Percentiles rank a stretch among this genome's conserved stretches.
Evolutionary conservation across 2,888 invertebrate species (phyloP).

Genomic region (Synergus laeviventris): DNA sequence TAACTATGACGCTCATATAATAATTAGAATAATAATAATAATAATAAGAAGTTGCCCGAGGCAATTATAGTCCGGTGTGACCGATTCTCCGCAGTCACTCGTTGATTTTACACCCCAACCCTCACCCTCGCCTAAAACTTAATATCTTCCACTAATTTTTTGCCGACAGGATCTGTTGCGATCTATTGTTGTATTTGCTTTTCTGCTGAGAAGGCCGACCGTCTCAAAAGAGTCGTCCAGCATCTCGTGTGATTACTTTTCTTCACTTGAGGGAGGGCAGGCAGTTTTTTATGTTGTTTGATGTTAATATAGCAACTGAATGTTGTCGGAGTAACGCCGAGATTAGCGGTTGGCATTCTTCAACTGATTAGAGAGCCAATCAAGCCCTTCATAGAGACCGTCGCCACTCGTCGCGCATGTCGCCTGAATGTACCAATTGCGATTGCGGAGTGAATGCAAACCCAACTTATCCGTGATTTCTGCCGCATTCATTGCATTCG

Average conservation of each 20-base stretch:
- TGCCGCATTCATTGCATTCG: constrained; percentile 99
- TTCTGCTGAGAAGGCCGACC: constrained; percentile 6
- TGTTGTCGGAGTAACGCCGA: constrained; percentile 65
- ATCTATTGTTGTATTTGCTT: constrained; percentile 1
- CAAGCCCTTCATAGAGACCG: constrained; percentile 98
- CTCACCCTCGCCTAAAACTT: constrained; percentile 42
- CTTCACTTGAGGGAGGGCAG: constrained; percentile 19
- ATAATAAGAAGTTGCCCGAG: constrained; percentile 61
- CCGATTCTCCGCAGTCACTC: constrained; percentile 55
- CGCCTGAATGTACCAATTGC: constrained; percentile 98
- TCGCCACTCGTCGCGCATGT: constrained; percentile 99
- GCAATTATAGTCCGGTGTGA: constrained; percentile 71
- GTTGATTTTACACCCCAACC: constrained; percentile 48
- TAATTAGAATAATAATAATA: constrained; percentile 70
- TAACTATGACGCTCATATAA: constrained; percentile 73
- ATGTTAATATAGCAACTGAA: constrained; percentile 71
- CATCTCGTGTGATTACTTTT: constrained; percentile 5
- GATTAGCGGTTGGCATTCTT: constrained; percentile 98
- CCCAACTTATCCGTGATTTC: constrained; percentile 99
- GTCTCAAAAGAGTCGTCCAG: constrained; percentile 1
- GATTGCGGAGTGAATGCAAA: constrained; percentile 97
- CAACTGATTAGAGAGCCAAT: constrained; percentile 99
- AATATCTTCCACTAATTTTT: constrained; percentile 36
- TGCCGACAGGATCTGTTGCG: not conserved
- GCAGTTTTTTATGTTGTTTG: constrained; percentile 57